phyloP scores from a whole-genome alignment of 2,113 vertebrate species.

The Thalassoma bifasciatum region DNA sequence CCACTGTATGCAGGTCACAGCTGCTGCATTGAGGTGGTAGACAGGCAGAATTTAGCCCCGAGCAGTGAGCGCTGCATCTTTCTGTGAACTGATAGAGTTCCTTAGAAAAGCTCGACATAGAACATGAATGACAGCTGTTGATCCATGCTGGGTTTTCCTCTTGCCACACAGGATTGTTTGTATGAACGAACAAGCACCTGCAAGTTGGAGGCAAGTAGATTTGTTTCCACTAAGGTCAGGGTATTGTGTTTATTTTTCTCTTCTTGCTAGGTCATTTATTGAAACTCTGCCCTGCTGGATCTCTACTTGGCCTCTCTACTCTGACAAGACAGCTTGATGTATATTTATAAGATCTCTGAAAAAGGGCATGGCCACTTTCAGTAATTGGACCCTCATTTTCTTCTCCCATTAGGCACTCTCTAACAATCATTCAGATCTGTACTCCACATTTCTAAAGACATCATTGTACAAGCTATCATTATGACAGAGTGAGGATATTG shows the following conservation, averaged over 20 bases:
- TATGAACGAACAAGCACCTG: slow-evolving; percentile 31
- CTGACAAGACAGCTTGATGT: slow-evolving; percentile 47
- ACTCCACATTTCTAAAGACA: slow-evolving; percentile 42
- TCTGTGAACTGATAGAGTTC: slow-evolving; percentile 65
- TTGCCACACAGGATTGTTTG: slow-evolving; percentile 20
- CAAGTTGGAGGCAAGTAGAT: slow-evolving; percentile 27
- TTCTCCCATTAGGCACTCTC: slow-evolving; percentile 52
- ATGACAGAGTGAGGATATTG: slow-evolving; percentile 9
- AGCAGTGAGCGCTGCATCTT: slow-evolving; percentile 48
- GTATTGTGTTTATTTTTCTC: slow-evolving; percentile 41
- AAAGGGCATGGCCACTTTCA: slow-evolving; percentile 44
- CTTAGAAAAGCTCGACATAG: slow-evolving; percentile 65
- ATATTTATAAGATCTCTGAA: slow-evolving; percentile 49
- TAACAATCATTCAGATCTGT: slow-evolving; percentile 40
- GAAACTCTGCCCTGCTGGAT: slow-evolving; percentile 33
- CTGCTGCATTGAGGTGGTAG: slow-evolving; percentile 71
- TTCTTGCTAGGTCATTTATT: slow-evolving; percentile 50
- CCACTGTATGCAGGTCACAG: slow-evolving; percentile 63
- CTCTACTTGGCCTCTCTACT: slow-evolving; percentile 8
- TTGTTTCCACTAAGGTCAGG: slow-evolving; percentile 47
- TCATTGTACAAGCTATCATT: slow-evolving; percentile 40
- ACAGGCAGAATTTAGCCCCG: slow-evolving; percentile 61
- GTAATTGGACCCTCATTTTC: slow-evolving; percentile 63
- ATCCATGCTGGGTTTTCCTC: slow-evolving; percentile 38
- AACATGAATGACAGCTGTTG: slow-evolving; percentile 74